A percentile compares a stretch with the other conserved stretches of the same genome.
phyloP scores from a whole-genome alignment of 2,888 invertebrate species.

The Troilus luridus region DNA sequence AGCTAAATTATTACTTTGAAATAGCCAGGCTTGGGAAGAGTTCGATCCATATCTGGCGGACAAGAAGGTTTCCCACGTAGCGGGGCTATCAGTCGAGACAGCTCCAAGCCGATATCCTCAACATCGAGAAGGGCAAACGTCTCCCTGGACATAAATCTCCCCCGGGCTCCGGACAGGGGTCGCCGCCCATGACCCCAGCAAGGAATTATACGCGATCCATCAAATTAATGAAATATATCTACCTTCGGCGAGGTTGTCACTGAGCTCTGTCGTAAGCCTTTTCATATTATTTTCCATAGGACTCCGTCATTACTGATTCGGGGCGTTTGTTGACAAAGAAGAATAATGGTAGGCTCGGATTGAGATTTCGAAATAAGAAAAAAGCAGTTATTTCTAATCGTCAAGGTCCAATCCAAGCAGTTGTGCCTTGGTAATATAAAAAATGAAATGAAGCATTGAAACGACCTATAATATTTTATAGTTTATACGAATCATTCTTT shows the following conservation, averaged over 20 bases:
- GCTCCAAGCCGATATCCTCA: constrained; percentile 38
- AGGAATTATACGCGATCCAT: constrained; percentile 37
- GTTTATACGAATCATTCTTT: too few species aligned
- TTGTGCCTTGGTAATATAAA: neutral
- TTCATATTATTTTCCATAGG: neutral
- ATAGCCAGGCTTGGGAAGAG: neutral
- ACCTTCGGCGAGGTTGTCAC: neutral
- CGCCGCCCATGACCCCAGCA: constrained; percentile 16
- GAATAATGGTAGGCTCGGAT: neutral
- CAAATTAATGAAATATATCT: constrained; percentile 48
- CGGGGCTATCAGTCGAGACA: constrained; percentile 14
- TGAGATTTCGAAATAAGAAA: neutral
- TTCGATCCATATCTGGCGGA: neutral
- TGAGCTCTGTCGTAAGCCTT: neutral
- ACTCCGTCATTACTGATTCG: constrained; percentile 28
- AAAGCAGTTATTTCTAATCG: neutral
- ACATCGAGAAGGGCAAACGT: constrained; percentile 41
- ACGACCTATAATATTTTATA: too few species aligned
- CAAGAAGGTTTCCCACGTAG: constrained; percentile 33
- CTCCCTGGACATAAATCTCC: constrained; percentile 30
- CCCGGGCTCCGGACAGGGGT: neutral
- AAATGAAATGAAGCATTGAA: neutral
- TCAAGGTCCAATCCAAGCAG: neutral
- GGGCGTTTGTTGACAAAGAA: constrained; percentile 7
- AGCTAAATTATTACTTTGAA: constrained; percentile 10